Evolutionary conservation across 92 coral and sea anemone genomes (phyloP).

Genomic region (Porites lobata): DNA sequence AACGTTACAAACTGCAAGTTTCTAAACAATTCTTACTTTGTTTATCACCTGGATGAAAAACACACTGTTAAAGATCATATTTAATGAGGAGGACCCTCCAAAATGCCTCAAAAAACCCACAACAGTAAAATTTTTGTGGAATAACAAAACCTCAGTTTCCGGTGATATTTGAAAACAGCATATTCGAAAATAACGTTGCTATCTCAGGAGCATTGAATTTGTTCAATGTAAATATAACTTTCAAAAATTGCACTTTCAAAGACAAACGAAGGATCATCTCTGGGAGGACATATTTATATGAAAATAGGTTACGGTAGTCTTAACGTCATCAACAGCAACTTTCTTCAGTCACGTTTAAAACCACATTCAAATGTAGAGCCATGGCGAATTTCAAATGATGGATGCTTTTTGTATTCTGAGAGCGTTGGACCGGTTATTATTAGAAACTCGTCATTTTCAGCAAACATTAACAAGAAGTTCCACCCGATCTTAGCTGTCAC

Average conservation of each 20-base stretch:
- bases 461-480: neutral
- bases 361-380: neutral
- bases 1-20: neutral
- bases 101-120: neutral
- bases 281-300: constrained; percentile 36
- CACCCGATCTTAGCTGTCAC: constrained; percentile 25
- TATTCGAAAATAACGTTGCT: constrained; percentile 44
- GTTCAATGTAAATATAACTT: neutral
- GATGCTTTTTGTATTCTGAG: constrained; percentile 40
- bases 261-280: constrained; percentile 15
- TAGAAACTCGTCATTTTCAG: constrained; percentile 29
- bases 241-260: constrained; percentile 30
- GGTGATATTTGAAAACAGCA: constrained; percentile 25
- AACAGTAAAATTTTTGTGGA: neutral
- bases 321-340: constrained; percentile 29
- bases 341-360: constrained; percentile 16
- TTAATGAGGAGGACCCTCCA: neutral
- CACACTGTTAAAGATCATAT: neutral
- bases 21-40: neutral
- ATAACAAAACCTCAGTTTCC: neutral
- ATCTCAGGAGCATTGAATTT: constrained; percentile 36
- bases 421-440: constrained; percentile 45
- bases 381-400: constrained; percentile 2
- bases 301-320: constrained; percentile 35
- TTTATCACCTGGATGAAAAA: neutral